Evolutionary conservation across 2,113 vertebrate species (phyloP).

Genomic region (Eublepharis macularius): DNA sequence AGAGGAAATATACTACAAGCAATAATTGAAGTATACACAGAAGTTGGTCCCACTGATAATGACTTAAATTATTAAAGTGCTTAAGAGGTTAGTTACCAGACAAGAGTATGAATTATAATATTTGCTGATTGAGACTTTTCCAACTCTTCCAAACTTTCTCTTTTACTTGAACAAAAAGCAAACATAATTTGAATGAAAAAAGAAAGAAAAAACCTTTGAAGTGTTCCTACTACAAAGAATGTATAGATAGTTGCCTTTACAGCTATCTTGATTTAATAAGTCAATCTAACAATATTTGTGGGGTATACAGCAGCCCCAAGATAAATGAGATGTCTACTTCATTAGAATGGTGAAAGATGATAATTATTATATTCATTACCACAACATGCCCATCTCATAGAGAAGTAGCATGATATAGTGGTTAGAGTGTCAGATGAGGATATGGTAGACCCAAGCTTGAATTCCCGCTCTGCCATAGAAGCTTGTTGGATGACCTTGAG

Average conservation of each 20-base stretch:
- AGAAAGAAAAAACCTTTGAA: slow-evolving; percentile 47
- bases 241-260: slow-evolving; percentile 41
- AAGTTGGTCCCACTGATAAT: slow-evolving; percentile 76
- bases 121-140: slow-evolving; percentile 67
- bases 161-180: slow-evolving; percentile 49
- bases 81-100: slow-evolving; percentile 73
- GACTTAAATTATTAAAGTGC: slow-evolving; percentile 79
- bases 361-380: neutral
- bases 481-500: too few species aligned
- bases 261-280: slow-evolving; percentile 8
- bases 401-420: too few species aligned
- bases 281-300: neutral
- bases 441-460: too few species aligned
- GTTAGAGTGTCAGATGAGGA: too few species aligned
- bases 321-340: neutral
- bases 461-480: too few species aligned
- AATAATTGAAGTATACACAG: slow-evolving; percentile 76
- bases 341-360: neutral
- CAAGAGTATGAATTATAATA: slow-evolving; percentile 64
- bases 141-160: slow-evolving; percentile 63
- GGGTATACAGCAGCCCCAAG: neutral
- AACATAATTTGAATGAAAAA: slow-evolving; percentile 53
- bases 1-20: slow-evolving; percentile 69
- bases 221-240: slow-evolving; percentile 44
- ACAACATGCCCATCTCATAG: too few species aligned